Conservation (phyloP, 1,140 invertebrate species). For the Macrotrachela quadricornifera region DNA sequence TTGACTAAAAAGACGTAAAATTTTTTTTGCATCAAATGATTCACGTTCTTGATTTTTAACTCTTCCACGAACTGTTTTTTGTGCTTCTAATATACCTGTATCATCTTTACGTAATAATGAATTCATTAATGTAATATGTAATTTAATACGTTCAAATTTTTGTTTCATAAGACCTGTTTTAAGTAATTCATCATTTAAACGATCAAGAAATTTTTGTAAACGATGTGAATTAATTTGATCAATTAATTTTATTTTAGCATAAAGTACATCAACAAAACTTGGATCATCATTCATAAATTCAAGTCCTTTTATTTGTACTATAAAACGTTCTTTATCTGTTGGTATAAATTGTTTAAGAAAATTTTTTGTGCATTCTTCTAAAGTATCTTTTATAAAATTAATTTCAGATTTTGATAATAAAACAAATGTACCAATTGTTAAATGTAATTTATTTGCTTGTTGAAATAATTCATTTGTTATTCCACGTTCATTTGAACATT, state of each 20-base stretch:
- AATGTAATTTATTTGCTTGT: constrained; percentile 45
- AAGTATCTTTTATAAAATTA: constrained; percentile 11
- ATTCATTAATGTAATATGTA: constrained; percentile 57
- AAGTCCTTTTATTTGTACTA: constrained; percentile 37
- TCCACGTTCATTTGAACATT: constrained; percentile 3
- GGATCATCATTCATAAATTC: constrained; percentile 70
- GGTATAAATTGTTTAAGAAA: not conserved
- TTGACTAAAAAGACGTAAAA: constrained; percentile 37
- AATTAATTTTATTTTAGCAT: constrained; percentile 37
- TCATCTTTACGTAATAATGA: constrained; percentile 34
- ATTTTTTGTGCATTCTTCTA: not conserved
- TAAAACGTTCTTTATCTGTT: not conserved
- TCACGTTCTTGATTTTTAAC: constrained; percentile 13
- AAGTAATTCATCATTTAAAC: constrained; percentile 35
- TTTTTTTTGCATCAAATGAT: constrained; percentile 43
- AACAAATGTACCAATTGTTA: constrained; percentile 48
- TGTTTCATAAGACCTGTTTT: constrained; percentile 34
- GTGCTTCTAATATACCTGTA: constrained; percentile 13
- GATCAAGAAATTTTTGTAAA: constrained; percentile 41
- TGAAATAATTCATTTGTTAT: constrained; percentile 39
- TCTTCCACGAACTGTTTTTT: constrained; percentile 10
- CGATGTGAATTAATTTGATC: not conserved
- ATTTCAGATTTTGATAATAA: constrained; percentile 46
- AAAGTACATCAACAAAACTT: constrained; percentile 44
- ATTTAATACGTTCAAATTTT: constrained; percentile 41